Evolutionary conservation across 1,140 invertebrate species (phyloP), one percentile per base, ranked within the genome.

Genomic region (Gonatopus flavifemur): DNA sequence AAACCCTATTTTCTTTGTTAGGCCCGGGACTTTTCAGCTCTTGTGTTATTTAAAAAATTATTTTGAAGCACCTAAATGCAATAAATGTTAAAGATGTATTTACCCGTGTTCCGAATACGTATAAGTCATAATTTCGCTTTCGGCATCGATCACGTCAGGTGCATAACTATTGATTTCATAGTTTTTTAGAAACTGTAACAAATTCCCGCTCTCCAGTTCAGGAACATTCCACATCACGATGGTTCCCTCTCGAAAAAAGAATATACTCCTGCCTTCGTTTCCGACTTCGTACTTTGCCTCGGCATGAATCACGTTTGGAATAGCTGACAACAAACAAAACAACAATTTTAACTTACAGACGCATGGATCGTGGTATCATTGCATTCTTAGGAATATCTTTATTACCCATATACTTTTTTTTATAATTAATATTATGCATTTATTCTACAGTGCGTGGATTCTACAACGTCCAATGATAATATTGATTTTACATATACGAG

Each of bases 171-270:
- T 86, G 6, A 84, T 67, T 73, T 88, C 84, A 57, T 76, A 84
- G 62, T 69, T 57, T 49, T 79, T 85, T 33, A 93, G 64, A 74
- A 93, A 91, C 32, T 83, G 76, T 6, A 96, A 69, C 3, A 95
- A 76, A 80, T 89, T 90, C 46, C 82, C 82, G 36, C 84, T 83
- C 69, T 98, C 94, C 38, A 90, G 63, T 52, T 94, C 88, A 19
- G 86, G 83, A 50, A 94, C 85, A 78, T 97, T 97, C 95, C 95
- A 98, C 72, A 96, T 88, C 0, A 97, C 90, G 12, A 93, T 84
- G 16, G 88, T 86, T 8, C 93, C 93, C 78, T 96, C 91, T 36
- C 89, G 83, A 66, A 93, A 94, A 64, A 94, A 88, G 72, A 87
- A 93, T 51, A 93, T 86, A 72, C 93, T 88, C 31, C 90, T 79